These are phyloP conservation scores for Eremophila alpestris DNA, from an alignment of 2,797 vertebrate species.

Conservation along the genomic window DNA sequence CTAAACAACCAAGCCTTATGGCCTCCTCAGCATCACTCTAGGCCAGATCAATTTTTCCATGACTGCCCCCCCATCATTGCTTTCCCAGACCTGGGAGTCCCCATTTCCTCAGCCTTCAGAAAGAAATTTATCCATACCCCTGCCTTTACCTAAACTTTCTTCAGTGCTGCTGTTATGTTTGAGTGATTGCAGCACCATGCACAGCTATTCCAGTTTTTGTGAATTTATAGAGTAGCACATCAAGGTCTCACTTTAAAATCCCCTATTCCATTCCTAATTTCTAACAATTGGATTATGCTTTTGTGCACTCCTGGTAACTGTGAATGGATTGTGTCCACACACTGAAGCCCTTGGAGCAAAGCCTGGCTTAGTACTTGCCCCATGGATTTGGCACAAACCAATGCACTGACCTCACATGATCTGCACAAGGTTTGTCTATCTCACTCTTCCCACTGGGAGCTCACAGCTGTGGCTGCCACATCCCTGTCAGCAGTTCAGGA, in stretches of 20 bases:
- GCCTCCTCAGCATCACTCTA: not conserved
- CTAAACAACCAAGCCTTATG: not conserved
- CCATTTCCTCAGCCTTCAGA: not conserved
- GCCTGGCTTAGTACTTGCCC: not conserved
- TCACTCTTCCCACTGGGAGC: not conserved
- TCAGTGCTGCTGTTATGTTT: not conserved
- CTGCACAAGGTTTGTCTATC: not conserved
- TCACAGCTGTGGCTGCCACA: not conserved
- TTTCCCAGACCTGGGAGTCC: not conserved
- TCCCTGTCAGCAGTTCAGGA: not conserved
- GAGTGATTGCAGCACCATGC: not conserved
- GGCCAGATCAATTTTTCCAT: not conserved
- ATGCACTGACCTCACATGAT: not conserved
- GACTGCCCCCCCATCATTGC: not conserved
- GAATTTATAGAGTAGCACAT: not conserved
- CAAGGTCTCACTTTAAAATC: not conserved
- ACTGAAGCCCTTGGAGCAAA: not conserved
- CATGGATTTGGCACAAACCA: not conserved
- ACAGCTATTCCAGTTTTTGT: not conserved
- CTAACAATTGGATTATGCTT: not conserved
- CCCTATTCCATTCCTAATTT: not conserved
- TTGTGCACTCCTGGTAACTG: not conserved
- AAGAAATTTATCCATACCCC: not conserved
- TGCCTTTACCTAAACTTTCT: not conserved
- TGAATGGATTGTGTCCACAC: not conserved